Evolutionary conservation across 1,140 invertebrate species (phyloP).

Genomic region (Pseudoatta argentina): DNA sequence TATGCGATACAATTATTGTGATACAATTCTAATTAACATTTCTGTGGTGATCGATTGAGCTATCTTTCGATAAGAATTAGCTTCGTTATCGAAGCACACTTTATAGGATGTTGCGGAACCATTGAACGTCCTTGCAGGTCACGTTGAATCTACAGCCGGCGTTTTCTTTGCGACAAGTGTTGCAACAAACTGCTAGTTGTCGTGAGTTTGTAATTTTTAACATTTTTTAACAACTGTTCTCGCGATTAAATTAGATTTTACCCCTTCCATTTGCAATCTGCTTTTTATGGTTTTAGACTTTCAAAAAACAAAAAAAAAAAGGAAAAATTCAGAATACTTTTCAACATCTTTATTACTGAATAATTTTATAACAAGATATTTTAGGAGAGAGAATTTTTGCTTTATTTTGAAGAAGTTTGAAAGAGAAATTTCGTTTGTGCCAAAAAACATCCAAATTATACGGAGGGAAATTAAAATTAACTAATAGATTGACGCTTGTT

Average conservation of each 20-base stretch:
- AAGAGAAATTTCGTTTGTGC: no score
- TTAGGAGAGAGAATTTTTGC: no score
- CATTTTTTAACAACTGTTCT: not conserved
- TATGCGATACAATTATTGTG: not conserved
- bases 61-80: conserved; percentile 14
- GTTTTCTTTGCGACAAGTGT: not conserved
- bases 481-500: not conserved
- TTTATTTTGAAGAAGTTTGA: no score
- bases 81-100: not conserved
- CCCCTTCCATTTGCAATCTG: no score
- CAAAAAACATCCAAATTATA: no score
- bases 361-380: no score
- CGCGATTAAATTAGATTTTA: not conserved
- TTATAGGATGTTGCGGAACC: not conserved
- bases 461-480: not conserved
- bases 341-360: no score
- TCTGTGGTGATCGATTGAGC: not conserved
- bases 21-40: not conserved
- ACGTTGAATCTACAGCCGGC: not conserved
- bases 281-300: no score
- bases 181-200: not conserved
- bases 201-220: not conserved
- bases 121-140: not conserved
- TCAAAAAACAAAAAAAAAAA: no score
- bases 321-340: no score